Percentiles rank a stretch among this genome's conserved stretches.
Evolutionary conservation across 2,113 vertebrate species (phyloP).

Genomic region (Lethenteron reissneri): DNA sequence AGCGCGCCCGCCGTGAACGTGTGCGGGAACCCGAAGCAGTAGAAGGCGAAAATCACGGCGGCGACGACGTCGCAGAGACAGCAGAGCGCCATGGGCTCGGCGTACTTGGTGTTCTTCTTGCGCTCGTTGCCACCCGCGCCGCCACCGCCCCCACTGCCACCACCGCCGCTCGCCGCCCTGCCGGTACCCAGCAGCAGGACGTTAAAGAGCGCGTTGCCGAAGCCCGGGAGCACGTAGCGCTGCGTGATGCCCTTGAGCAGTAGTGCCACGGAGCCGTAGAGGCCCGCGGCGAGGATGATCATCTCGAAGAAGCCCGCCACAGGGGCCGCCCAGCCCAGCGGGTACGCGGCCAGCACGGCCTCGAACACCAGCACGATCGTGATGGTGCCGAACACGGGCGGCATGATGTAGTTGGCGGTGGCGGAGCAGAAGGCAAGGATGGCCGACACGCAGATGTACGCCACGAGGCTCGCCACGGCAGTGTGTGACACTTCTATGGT

Average conservation of each 20-base stretch:
- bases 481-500: constrained; percentile 6
- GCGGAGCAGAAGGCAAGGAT: constrained; percentile 13
- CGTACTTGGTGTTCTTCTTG: constrained; percentile 13
- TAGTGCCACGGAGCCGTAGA: constrained; percentile 9
- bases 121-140: constrained; percentile 11
- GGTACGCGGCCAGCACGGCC: constrained; percentile 7
- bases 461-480: constrained; percentile 9
- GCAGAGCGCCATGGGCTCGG: constrained; percentile 11
- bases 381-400: constrained; percentile 11
- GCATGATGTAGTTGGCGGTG: constrained; percentile 13
- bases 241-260: constrained; percentile 13
- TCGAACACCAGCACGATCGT: constrained; percentile 10
- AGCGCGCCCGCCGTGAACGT: constrained; percentile 11
- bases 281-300: constrained; percentile 8
- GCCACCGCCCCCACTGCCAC: neutral
- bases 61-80: constrained; percentile 11
- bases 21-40: constrained; percentile 11
- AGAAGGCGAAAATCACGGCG: constrained; percentile 10
- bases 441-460: constrained; percentile 11
- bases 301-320: constrained; percentile 9
- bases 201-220: constrained; percentile 12
- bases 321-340: neutral
- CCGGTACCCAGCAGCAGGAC: constrained; percentile 12
- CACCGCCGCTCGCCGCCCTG: constrained; percentile 3
- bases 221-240: constrained; percentile 12